Evolutionary conservation across 2,888 invertebrate genomes (phyloP).

Genomic region (Parnassius orleans): DNA sequence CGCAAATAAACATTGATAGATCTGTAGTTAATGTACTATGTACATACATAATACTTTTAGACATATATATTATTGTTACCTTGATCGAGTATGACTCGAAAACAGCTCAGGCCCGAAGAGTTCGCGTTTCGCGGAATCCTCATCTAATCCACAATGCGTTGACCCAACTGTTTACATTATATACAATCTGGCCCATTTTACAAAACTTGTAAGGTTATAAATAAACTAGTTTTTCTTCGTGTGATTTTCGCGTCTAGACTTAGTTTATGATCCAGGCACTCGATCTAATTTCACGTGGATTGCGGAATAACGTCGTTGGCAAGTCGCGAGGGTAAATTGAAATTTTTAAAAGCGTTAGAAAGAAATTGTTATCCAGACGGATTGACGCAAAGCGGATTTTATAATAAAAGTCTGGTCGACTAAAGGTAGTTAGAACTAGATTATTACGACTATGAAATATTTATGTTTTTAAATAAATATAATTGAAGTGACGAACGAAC

Average conservation of each 20-base stretch:
- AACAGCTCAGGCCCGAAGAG: constrained; percentile 37
- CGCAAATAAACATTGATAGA: too few relatives aligned
- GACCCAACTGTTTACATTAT: constrained; percentile 63
- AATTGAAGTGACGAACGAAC: too few relatives aligned
- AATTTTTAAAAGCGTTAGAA: neutral
- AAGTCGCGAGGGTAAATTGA: neutral
- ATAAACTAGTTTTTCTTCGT: constrained; percentile 28
- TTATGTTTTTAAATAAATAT: too few relatives aligned
- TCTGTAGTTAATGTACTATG: neutral
- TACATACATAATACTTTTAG: neutral
- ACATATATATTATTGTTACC: constrained; percentile 21
- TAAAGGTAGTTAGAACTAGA: too few relatives aligned
- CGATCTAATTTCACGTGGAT: constrained; percentile 7
- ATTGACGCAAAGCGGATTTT: constrained; percentile 20
- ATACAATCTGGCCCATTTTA: constrained; percentile 42
- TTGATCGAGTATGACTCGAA: constrained; percentile 34
- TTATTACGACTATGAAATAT: too few relatives aligned
- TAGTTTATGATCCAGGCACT: constrained; percentile 3
- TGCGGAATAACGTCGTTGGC: constrained; percentile 6
- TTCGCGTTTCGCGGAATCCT: constrained; percentile 50
- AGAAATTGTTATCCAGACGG: constrained; percentile 13
- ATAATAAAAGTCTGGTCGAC: constrained; percentile 4
- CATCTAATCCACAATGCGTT: constrained; percentile 50
- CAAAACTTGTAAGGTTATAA: constrained; percentile 38
- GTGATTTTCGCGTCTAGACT: constrained; percentile 25